Base-by-base conservation (phyloP, 2,888 invertebrate species). In the Dione vanillae region DNA sequence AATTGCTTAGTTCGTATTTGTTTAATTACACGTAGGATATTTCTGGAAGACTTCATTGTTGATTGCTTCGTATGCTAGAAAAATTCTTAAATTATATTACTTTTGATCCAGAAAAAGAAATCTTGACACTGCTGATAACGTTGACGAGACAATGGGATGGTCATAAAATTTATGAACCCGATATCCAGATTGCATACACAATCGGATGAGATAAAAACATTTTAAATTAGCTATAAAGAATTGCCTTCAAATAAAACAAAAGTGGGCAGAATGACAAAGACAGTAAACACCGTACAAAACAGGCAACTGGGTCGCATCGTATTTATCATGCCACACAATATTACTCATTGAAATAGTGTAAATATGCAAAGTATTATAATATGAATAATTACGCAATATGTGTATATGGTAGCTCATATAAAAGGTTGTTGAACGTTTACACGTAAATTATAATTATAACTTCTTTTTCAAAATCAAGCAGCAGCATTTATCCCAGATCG, bases 151-250 rank as follows among this genome's bases (percentile, higher is more conserved):
- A 89, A 90, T 89, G 82, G 87, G 78, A 85, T 87, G 79, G 84
- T 82, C 85, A 79, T 76, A 77, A 81, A 86, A 85, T 89, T 88
- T 87, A 88, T 88, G 84, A 84, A 84, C 85, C 85, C 81, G 83
- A 90, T 87, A 90, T 89, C 88, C 84, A 88, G 89, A 89, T 90
- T 86, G 85, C 83, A 82, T 87, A 87, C 89, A 87, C 90, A 90
- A 85, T 86, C 85, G 87, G 86, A 91, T 91, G 90, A 88, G 90
- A 92, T 91, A 89, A 87, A 83, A 78, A 83, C 79, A 84, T 84
- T 84, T 86, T 88, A 87, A 89, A 90, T 91, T 90, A 89, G 83
- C 85, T 78, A 89, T 91, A 90, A 85, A 90, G 85, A 77, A 78
- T 80, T 80, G 83, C 79, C 78, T 78, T 83, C 78, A 82, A 83